Conservation (phyloP, 2,888 invertebrate genomes). For the Tiliacea citrago region DNA sequence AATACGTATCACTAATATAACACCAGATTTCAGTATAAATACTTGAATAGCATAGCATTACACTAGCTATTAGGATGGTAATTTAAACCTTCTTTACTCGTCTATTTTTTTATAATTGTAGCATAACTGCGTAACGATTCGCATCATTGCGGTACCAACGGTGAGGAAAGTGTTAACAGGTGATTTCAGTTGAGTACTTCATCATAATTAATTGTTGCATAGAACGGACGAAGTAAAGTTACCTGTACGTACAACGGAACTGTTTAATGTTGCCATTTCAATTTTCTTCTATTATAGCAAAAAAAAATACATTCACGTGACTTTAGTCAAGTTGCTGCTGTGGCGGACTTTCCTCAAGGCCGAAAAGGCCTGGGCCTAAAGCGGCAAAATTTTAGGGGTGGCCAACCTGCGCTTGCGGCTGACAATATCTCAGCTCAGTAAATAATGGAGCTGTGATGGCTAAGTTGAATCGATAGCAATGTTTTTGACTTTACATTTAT, state of each 20-base stretch:
- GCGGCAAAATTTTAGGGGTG: no score
- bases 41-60: not conserved
- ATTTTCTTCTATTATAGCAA: slow-evolving; percentile 13
- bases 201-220: not conserved
- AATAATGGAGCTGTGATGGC: no score
- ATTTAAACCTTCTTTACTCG: not conserved
- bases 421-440: no score
- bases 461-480: no score
- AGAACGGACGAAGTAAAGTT: not conserved
- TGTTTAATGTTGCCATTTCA: slow-evolving; percentile 4
- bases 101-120: slow-evolving; percentile 22
- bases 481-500: no score
- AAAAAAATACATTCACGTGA: not conserved
- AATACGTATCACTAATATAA: not conserved
- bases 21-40: not conserved
- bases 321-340: no score
- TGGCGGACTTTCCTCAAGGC: no score
- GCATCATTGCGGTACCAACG: slow-evolving; percentile 47
- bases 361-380: no score
- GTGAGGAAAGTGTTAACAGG: slow-evolving; percentile 51
- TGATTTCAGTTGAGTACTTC: slow-evolving; percentile 17
- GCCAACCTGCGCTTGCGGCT: no score
- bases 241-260: slow-evolving; percentile 35
- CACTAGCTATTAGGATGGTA: not conserved
- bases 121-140: slow-evolving; percentile 31